Base-by-base conservation (phyloP, 2,888 invertebrate species). In the Acanthosepion pharaonis region DNA sequence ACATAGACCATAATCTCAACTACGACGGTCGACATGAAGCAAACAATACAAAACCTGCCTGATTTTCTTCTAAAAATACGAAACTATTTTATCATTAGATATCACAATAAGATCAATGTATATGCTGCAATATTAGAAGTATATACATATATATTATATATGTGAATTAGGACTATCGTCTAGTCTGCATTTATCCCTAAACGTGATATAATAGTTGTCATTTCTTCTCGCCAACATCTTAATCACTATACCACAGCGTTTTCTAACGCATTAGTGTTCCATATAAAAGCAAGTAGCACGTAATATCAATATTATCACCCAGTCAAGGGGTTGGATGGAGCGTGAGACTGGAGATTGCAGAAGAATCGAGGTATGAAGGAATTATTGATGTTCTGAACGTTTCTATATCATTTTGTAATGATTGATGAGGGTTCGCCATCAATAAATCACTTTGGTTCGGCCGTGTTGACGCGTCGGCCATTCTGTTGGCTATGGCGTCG, bases 341-440 rank as follows among this genome's bases (percentile, higher is more conserved):
- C n/a, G 78, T 33, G 78, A 78, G n/a, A 78, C 78, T 9, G 15
- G 78, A 78, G 78, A 78, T 78, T 78, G 78, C 11, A n/a, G 78
- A 33, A n/a, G 78, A 78, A 78, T 78, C 78, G 78, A n/a, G 78
- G 78, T 78, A 78, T 33, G 78, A 78, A 78, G 78, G n/a, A 78
- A 78, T 78, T 78, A 78, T 78, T 78, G 78, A 78, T 78, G 78
- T 78, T 78, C 78, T 78, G 78, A 78, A n/a, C 78, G 78, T 78
- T 78, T 78, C 78, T 78, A n/a, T 78, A n/a, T 78, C n/a, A 78
- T 78, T 78, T 33, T n/a, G n/a, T 11, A 1, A n/a, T n/a, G 78
- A 78, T 78, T 78, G 78, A 78, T 78, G 78, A 78, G 78, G 4
- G 78, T 78, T n/a, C n/a, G n/a, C 78, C 78, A 33, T 78, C 78